phyloP scores from a whole-genome alignment of 53 echinoderm and acorn worm species.

The Luidia sarsii region DNA sequence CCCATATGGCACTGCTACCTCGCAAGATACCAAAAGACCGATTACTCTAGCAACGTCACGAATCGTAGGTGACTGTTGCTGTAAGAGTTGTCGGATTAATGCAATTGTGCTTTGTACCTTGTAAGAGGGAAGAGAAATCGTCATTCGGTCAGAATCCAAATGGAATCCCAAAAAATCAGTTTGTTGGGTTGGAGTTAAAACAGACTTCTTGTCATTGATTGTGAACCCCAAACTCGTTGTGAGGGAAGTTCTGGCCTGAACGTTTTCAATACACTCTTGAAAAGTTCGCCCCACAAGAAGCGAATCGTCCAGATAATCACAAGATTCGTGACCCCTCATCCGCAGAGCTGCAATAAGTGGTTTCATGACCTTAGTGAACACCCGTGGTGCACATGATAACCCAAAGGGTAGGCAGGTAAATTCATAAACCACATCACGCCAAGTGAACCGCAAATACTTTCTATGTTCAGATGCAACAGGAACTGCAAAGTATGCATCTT shows the following conservation, averaged over 20 bases:
- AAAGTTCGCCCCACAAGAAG: no score
- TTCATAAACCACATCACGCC: constrained; percentile 38
- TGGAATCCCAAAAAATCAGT: neutral
- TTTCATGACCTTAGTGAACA: no score
- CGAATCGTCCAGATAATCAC: constrained; percentile 1
- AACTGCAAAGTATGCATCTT: constrained; percentile 8
- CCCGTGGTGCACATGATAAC: constrained; percentile 44
- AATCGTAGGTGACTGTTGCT: neutral
- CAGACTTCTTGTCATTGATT: neutral
- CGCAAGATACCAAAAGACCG: neutral
- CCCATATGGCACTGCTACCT: neutral
- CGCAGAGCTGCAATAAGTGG: neutral
- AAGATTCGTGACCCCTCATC: neutral
- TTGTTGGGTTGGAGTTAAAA: neutral
- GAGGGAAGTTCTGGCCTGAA: constrained; percentile 10
- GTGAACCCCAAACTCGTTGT: neutral
- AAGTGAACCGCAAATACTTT: no score
- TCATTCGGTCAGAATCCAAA: neutral
- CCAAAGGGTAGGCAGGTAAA: constrained; percentile 48
- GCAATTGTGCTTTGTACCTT: neutral
- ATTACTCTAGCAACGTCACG: neutral
- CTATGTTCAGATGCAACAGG: no score
- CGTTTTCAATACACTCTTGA: constrained; percentile 14
- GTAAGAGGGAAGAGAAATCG: neutral
- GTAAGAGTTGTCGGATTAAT: neutral